Evolutionary conservation across 2,888 invertebrate genomes (phyloP).

Genomic region (Notodonta ziczac): DNA sequence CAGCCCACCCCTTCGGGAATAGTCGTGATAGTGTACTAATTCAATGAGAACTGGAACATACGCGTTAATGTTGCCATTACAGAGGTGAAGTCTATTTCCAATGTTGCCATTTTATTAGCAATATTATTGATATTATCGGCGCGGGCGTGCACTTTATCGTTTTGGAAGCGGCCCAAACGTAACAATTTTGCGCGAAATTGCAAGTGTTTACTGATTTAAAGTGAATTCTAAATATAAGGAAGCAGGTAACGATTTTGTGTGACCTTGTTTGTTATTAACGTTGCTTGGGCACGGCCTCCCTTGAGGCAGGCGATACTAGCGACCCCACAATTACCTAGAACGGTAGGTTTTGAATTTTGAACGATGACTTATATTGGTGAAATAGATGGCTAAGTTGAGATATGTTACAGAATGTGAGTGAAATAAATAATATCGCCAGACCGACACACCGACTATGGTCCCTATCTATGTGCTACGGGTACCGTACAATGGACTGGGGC

Average conservation of each 20-base stretch:
- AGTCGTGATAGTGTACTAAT: background rate
- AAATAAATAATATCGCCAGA: no score
- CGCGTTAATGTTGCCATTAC: background rate
- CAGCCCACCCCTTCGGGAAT: no score
- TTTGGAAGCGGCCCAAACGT: constrained; percentile 31
- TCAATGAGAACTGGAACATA: background rate
- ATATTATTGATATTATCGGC: constrained; percentile 39
- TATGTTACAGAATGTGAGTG: no score
- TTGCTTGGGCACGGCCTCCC: background rate
- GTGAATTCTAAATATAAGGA: constrained; percentile 16
- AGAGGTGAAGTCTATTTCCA: constrained; percentile 22
- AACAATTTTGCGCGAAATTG: constrained; percentile 45
- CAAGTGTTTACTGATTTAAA: constrained; percentile 40
- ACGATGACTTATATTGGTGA: no score
- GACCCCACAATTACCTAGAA: no score
- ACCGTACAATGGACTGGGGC: no score
- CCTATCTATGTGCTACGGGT: no score
- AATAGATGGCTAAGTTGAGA: no score
- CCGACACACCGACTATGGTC: no score
- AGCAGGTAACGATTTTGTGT: constrained; percentile 4
- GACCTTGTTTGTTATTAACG: no score
- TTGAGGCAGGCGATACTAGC: background rate
- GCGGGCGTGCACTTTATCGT: constrained; percentile 25
- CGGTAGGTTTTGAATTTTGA: no score
- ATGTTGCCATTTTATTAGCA: constrained; percentile 28